Evolutionary conservation across 2,888 invertebrate species (phyloP), one percentile per base, ranked within the genome.

Genomic region (Agrotis segetum): DNA sequence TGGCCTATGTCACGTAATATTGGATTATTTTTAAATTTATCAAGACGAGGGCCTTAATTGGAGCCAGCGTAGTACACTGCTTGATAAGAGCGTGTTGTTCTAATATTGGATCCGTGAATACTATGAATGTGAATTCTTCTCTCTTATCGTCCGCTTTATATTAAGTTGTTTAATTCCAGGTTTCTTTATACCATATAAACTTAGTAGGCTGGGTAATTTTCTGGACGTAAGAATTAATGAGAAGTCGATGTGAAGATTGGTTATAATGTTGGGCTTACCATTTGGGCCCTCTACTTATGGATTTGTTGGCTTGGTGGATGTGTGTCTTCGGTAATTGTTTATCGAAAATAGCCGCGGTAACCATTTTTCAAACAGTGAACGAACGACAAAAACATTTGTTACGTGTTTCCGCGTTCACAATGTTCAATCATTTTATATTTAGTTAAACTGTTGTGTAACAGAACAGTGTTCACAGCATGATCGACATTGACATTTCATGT

Each of bases 401-500:
- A 1, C 19, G 4, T 29, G 13, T 7, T 70, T 46, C 44, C 17
- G 58, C 11, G 14, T 53, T 34, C 14, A 58, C 46, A 6, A 40
- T 11, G 11, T 59, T 40, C 50, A 21, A 59, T 24, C 16, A 29
- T 66, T 40, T 40, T 40, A 40, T 40, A 40, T 40, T 19, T 1
- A 19, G 19, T 53, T 16, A n/a, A 16, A 56, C 34, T 62, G 40
- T 40, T 62, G 29, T 19, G 52, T 62, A 44, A 55, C 44, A 66
- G 49, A 66, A 72, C 24, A 49, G 17, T 19, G 24, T 21, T 74
- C 24, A 55, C 53, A 46, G 40, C 49, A 17, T 60, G 34, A 60
- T 67, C 62, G 79, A 73, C 82, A 84, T 85, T 88, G 90, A 82
- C 87, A 88, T 88, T 89, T 88, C 85, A 81, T 88, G 88, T 81